Percentiles rank a stretch among this genome's conserved stretches.
phyloP scores from a whole-genome alignment of 2,797 vertebrate genomes.

The Triplophysa bombifrons region DNA sequence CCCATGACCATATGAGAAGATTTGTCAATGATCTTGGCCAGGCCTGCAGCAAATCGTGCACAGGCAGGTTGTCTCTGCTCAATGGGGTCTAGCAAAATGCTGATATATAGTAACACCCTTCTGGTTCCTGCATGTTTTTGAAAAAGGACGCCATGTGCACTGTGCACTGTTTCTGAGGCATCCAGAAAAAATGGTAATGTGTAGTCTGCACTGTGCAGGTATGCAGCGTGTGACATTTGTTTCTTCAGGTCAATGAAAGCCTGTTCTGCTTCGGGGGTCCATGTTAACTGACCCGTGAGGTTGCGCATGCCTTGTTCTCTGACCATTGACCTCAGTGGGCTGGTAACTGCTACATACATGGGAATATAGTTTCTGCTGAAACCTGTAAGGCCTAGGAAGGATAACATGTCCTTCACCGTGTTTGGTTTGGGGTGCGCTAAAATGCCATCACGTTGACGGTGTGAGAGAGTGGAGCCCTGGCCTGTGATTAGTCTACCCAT shows the following conservation, averaged over 20 bases:
- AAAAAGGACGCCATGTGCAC: no score
- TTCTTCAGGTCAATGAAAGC: not conserved
- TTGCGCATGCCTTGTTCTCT: no score
- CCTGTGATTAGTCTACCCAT: no score
- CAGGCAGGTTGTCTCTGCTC: not conserved
- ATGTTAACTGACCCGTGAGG: no score
- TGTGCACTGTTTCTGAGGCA: not conserved
- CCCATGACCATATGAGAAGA: not conserved
- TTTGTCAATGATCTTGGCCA: not conserved
- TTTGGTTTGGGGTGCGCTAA: no score
- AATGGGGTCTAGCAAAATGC: not conserved
- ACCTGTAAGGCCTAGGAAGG: no score
- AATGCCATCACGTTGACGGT: no score
- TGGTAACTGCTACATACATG: no score
- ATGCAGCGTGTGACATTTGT: not conserved
- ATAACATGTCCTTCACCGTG: no score
- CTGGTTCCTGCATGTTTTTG: not conserved
- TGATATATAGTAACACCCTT: not conserved
- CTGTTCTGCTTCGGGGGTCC: not conserved
- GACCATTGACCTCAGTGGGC: no score
- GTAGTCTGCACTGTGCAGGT: not conserved
- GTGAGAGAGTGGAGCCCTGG: no score
- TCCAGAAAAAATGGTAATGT: not conserved
- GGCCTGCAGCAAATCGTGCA: not conserved
- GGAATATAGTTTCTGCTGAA: no score